Conservation (phyloP, 1,140 invertebrate species). For the Papilio polytes region DNA sequence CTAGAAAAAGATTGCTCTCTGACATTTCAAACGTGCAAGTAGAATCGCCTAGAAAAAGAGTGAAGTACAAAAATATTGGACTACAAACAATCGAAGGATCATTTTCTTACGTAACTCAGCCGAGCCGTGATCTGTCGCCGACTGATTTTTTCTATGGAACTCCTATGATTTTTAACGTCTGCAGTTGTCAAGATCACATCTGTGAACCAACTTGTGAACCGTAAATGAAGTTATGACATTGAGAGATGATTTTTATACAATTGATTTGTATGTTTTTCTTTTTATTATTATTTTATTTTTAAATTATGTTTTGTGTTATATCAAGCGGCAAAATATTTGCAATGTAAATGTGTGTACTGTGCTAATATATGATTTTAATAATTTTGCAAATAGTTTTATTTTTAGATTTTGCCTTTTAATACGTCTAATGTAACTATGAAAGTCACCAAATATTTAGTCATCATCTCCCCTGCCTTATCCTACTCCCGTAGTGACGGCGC, state of each 20-base stretch:
- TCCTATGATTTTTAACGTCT: background rate
- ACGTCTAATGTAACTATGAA: too few species aligned
- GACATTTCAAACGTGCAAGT: background rate
- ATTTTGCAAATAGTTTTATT: too few species aligned
- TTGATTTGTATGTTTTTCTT: background rate
- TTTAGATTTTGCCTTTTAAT: too few species aligned
- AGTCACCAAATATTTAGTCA: too few species aligned
- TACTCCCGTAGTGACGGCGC: too few species aligned
- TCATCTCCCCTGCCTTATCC: too few species aligned
- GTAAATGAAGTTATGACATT: background rate
- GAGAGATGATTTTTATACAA: background rate
- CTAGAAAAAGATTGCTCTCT: background rate
- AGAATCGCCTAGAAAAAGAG: background rate
- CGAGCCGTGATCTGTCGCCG: background rate
- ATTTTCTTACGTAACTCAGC: background rate
- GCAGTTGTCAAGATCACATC: background rate
- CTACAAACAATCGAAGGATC: background rate
- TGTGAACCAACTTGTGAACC: background rate
- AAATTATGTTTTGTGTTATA: background rate
- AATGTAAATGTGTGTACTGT: too few species aligned
- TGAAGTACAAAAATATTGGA: background rate
- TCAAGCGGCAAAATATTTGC: background rate
- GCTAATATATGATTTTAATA: too few species aligned
- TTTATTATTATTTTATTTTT: background rate
- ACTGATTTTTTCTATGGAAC: background rate